Evolutionary conservation across 2,888 invertebrate genomes (phyloP), one percentile per base, ranked within the genome.

Genomic region (Stenotaenia linearis): DNA sequence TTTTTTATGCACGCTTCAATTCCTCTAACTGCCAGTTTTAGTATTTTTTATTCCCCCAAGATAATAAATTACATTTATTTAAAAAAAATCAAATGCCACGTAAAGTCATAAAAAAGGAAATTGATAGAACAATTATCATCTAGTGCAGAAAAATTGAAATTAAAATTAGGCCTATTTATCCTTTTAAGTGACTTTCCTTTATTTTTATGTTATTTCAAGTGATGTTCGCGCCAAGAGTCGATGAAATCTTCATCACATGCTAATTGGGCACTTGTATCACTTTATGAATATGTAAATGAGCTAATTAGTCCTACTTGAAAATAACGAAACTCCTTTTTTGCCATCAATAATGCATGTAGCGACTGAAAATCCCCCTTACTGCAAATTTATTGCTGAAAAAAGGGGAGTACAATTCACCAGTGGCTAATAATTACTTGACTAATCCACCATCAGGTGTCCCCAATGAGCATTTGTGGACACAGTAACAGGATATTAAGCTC

Each of bases 231-330:
- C 50, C 50, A 18, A 1, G 7, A 50, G 50, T 50, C 50, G 18
- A 50, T 50, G 50, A 50, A 50, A 50, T 69, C 69, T 69, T 69
- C 28, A 28, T 45, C n/a, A 7, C 0, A 4, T 25, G 25, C 69
- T 69, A 69, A 69, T 69, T 69, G 69, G 69, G 69, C 28, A 69
- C 69, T 69, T 69, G 69, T 69, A 69, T 69, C 69, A 69, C 69
- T 69, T 69, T 69, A 69, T 69, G 69, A 69, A 69, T 69, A 69
- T 69, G 69, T 69, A 69, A 28, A 69, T 69, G 69, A 69, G 69
- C 69, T 69, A 69, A 69, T 69, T 69, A 69, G 69, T 5, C 28
- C 25, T 28, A 69, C 69, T 69, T 69, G 69, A 69, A 69, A 69
- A 69, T 69, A 69, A 69, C 69, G 25, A 69, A 69, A 69, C 69